Evolutionary conservation across 2,888 invertebrate genomes (phyloP).

Genomic region (Euproctis similis): DNA sequence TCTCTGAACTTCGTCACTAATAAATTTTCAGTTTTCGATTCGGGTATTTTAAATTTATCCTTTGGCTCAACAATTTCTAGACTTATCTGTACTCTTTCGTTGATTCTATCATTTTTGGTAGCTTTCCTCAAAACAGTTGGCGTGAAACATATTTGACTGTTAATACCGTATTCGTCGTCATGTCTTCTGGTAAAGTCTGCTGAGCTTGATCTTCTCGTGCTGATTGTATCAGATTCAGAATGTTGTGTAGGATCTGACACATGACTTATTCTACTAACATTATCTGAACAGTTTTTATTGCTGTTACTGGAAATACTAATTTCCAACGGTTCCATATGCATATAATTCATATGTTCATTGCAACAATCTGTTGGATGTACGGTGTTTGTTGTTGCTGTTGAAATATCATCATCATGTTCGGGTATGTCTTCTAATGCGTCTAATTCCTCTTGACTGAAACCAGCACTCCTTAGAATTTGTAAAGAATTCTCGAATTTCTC

Average conservation of each 20-base stretch:
- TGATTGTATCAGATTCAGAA: slow-evolving; percentile 60
- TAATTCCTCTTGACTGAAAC: slow-evolving; percentile 74
- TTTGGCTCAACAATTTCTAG: slow-evolving; percentile 38
- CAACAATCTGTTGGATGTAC: slow-evolving; percentile 58
- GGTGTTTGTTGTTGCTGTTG: slow-evolving; percentile 55
- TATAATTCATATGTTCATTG: slow-evolving; percentile 54
- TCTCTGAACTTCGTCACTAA: slow-evolving; percentile 65
- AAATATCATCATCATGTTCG: slow-evolving; percentile 62
- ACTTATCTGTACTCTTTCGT: slow-evolving; percentile 40
- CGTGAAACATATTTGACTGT: slow-evolving; percentile 56
- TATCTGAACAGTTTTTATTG: slow-evolving; percentile 65
- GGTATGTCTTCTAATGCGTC: slow-evolving; percentile 67
- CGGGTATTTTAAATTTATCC: slow-evolving; percentile 60
- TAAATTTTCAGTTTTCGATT: slow-evolving; percentile 56
- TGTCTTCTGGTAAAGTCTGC: slow-evolving; percentile 78
- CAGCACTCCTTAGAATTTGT: slow-evolving; percentile 78
- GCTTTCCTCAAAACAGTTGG: slow-evolving; percentile 61
- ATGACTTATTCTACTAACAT: slow-evolving; percentile 74
- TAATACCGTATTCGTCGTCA: slow-evolving; percentile 60
- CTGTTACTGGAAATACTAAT: slow-evolving; percentile 54
- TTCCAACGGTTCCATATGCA: slow-evolving; percentile 60
- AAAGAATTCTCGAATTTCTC: slow-evolving; percentile 87
- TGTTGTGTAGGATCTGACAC: slow-evolving; percentile 62
- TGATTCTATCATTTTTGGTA: slow-evolving; percentile 53
- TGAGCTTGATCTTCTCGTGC: slow-evolving; percentile 76